A percentile compares a stretch with the other conserved stretches of the same genome.
Evolutionary conservation across 2,888 invertebrate genomes (phyloP).

Genomic region (Acleris sparsana): DNA sequence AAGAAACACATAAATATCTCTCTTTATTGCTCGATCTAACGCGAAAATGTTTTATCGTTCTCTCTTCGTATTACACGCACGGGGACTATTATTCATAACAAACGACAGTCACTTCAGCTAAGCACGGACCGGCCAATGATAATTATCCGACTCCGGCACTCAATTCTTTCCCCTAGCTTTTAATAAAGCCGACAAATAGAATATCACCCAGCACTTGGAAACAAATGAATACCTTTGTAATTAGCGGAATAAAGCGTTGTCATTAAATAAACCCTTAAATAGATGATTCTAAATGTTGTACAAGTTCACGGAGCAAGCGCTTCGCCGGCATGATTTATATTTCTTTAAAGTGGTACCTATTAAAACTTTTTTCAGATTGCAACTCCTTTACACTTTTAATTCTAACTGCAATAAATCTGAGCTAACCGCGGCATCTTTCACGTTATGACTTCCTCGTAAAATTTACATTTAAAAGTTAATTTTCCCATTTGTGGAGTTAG

Average conservation of each 20-base stretch:
- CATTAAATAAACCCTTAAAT: slow-evolving; percentile 71
- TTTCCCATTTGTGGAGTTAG: slow-evolving; percentile 73
- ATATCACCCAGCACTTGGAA: slow-evolving; percentile 42
- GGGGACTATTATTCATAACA: not conserved
- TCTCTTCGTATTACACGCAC: not conserved
- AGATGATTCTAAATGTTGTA: slow-evolving; percentile 72
- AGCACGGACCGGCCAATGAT: slow-evolving; percentile 15
- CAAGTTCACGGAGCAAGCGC: slow-evolving; percentile 71
- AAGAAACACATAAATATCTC: too few species aligned
- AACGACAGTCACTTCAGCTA: slow-evolving; percentile 8
- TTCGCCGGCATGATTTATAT: slow-evolving; percentile 78
- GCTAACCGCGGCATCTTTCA: slow-evolving; percentile 80
- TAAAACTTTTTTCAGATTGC: slow-evolving; percentile 83
- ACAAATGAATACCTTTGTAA: slow-evolving; percentile 59
- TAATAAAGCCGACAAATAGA: slow-evolving; percentile 37
- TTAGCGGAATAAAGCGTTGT: slow-evolving; percentile 61
- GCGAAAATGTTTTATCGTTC: too few species aligned
- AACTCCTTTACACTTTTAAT: slow-evolving; percentile 82
- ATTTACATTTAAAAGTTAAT: slow-evolving; percentile 83
- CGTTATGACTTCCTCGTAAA: slow-evolving; percentile 83
- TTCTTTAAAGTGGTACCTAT: slow-evolving; percentile 81
- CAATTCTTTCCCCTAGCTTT: slow-evolving; percentile 28
- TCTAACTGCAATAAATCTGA: slow-evolving; percentile 80
- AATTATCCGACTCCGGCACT: slow-evolving; percentile 28
- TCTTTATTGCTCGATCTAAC: too few species aligned